Percentiles rank a stretch among this genome's conserved stretches.
Conservation (phyloP, 2,888 invertebrate genomes). For the Ceraclea dissimilis region DNA sequence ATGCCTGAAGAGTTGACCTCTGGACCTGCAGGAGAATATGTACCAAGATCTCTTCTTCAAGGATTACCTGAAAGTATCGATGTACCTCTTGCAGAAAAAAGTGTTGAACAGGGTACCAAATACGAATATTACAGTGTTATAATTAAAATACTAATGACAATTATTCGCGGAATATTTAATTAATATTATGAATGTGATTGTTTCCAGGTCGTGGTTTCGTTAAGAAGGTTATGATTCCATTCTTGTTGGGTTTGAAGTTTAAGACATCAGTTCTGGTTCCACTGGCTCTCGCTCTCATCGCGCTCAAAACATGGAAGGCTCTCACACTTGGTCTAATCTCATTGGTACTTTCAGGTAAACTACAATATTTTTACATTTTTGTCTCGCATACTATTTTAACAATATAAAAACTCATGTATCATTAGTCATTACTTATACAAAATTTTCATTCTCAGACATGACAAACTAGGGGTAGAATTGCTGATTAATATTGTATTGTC, state of each 20-base stretch:
- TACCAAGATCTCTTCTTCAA: constrained; percentile 57
- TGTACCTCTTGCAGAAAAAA: constrained; percentile 59
- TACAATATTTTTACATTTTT: not conserved
- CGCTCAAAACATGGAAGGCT: constrained; percentile 85
- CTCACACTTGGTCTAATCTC: constrained; percentile 77
- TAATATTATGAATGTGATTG: constrained; percentile 16
- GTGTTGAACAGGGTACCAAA: constrained; percentile 22
- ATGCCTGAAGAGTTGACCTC: constrained; percentile 58
- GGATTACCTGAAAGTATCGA: constrained; percentile 59
- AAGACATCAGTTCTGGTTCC: constrained; percentile 80
- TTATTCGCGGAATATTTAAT: no score
- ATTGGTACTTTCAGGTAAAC: constrained; percentile 65
- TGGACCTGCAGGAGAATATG: constrained; percentile 50
- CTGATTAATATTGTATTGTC: not conserved
- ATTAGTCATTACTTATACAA: not conserved
- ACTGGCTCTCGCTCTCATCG: constrained; percentile 71
- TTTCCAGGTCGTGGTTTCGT: constrained; percentile 71
- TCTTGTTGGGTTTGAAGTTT: constrained; percentile 78
- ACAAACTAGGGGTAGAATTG: not conserved
- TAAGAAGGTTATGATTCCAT: constrained; percentile 77
- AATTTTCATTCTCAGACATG: not conserved
- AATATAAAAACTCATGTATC: not conserved
- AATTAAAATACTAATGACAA: no score
- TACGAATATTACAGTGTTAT: not conserved
- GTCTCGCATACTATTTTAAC: not conserved